Percentiles rank a stretch among this genome's conserved stretches.
Conservation (phyloP, 2,797 vertebrate genomes). For the Mus minutoides region DNA sequence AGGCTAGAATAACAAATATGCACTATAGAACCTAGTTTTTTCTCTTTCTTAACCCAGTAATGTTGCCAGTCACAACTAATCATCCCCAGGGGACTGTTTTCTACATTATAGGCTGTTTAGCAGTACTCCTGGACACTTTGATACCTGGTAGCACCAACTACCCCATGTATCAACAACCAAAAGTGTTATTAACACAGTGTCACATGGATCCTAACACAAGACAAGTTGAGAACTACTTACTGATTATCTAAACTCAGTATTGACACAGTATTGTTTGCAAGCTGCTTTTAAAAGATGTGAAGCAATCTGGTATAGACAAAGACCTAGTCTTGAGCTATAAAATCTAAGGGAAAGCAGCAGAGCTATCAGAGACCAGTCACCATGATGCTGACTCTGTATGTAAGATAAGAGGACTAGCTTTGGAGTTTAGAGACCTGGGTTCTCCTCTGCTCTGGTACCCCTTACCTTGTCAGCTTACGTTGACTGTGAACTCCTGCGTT, state of each 20-base stretch:
- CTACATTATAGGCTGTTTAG: background rate
- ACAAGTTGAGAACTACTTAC: background rate
- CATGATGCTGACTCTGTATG: background rate
- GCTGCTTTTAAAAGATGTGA: constrained; percentile 25
- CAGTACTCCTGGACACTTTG: background rate
- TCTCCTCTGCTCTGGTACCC: constrained; percentile 7
- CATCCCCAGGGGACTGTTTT: background rate
- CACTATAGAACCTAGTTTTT: background rate
- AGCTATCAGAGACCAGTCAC: background rate
- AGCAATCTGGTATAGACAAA: background rate
- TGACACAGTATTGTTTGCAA: background rate
- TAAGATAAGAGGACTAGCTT: background rate
- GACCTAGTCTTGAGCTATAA: constrained; percentile 24
- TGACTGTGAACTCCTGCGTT: background rate
- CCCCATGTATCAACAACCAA: background rate
- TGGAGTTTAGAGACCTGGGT: background rate
- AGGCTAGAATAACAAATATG: background rate
- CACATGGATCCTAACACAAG: background rate
- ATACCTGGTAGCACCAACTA: background rate
- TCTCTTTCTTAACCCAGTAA: background rate
- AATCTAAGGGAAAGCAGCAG: background rate
- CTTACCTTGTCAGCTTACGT: background rate
- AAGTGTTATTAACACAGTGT: background rate
- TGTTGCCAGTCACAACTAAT: background rate
- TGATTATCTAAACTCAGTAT: constrained; percentile 16